Evolutionary conservation across 2,888 invertebrate species (phyloP), one percentile per base, ranked within the genome.

Genomic region (Leptinotarsa tumamoca): DNA sequence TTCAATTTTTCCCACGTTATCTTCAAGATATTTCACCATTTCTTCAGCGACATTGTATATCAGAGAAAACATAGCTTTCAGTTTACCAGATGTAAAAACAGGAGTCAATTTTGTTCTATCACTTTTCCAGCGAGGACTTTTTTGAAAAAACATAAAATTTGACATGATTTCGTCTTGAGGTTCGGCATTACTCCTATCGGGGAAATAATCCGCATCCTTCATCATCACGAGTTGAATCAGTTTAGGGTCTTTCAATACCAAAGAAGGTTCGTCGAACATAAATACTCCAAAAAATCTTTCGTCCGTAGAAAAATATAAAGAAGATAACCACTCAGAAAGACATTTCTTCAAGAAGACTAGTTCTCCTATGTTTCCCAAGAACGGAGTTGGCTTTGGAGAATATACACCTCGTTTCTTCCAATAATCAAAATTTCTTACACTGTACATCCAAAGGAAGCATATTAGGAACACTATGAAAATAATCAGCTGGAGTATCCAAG

Each of bases 71-170:
- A 91, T 91, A 63, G 83, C 85, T 82, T 89, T 91, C 73, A 92
- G 85, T 83, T 91, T 92, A 17, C 90, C 91, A 1, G 90, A 88
- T 2, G 91, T 90, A 81, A 92, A 90, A 0, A 90, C 89, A 0
- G 92, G 91, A 0, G 90, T 89, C 52, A 91, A 83, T 78, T 90
- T 90, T 0, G 87, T 82, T n/a, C 92, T 86, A 23, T 91, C 82
- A 49, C 85, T 86, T 81, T 90, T 91, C 92, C 92, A 92, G 3
- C 88, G 87, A 0, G 89, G 89, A 75, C 90, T 90, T 74, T 88
- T 89, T 70, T 89, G 80, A 2, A 88, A 86, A 76, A 91, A 87
- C 68, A 90, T 79, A 80, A 89, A 86, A 72, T 87, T 87, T 79
- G 87, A 85, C 3, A 87, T 86, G n/a, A 89, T 82, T 5, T 88